Base-by-base conservation (phyloP, 1,140 invertebrate species). In the Eurosta solidaginis region DNA sequence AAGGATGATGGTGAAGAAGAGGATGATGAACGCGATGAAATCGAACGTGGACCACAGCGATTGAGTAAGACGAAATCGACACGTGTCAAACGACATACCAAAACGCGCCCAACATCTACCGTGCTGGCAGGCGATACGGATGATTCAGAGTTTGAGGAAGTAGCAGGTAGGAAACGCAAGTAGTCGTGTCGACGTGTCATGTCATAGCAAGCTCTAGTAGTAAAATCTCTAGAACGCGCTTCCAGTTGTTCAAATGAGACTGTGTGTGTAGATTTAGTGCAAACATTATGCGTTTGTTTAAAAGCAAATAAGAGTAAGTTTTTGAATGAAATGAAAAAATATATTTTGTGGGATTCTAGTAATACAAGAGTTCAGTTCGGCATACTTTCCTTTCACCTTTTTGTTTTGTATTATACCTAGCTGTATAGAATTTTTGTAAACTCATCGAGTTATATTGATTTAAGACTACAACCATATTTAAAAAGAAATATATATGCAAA, bases 71-170 rank as follows among this genome's bases (percentile, higher is more conserved):
- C 84, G 29, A 87, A 87, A 78, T 87, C 85, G 47, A 87, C 83
- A 33, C 80, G 82, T 59, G 81, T 84, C 9, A 85, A 86, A 78
- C 79, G 83, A 10, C 84, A 88, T 74, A 83, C 81, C 0, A 86
- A 86, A 77, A 86, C 85, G 29, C 80, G 85, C 17, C 85, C 83
- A 27, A 78, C 82, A 44, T 85, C 82, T 74, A 83, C 83, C 44
- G 83, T 82, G 68, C 79, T 82, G 14, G 63, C 42, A 6, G 63
- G 76, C 1, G 90, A 89, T 59, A 91, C 91, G 83, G 91, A 92
- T 79, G 91, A 92, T 80, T 91, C 91, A 4, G 91, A 92, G 81
- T 92, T 91, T 88, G 90, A 92, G 84, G 91, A 92, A 89, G 91
- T 92, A 79, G 89, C 90, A 88, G 89, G 89, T 89, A 88, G 85